Evolutionary conservation across 2,888 invertebrate genomes (phyloP).

Genomic region (Yponomeuta cagnagella): DNA sequence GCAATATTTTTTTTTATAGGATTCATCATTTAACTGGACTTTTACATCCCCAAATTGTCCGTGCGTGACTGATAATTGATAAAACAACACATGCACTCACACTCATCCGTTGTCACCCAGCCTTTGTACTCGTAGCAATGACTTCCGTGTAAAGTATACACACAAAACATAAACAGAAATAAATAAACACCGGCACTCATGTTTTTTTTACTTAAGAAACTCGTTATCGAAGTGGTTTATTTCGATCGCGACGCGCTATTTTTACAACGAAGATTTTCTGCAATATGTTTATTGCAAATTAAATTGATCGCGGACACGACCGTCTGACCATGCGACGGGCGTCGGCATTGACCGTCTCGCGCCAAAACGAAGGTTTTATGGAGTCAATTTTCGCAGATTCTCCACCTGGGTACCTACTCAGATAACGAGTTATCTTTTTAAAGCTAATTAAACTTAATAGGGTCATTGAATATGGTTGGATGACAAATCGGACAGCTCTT

Average conservation of each 20-base stretch:
- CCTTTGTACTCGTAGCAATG: constrained; percentile 17
- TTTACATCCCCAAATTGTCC: too few relatives aligned
- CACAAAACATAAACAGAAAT: constrained; percentile 17
- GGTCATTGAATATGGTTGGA: too few relatives aligned
- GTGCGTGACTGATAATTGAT: too few relatives aligned
- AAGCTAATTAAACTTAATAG: too few relatives aligned
- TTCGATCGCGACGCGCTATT: neutral
- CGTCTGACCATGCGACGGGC: neutral
- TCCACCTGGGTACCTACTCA: neutral
- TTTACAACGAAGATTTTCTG: too few relatives aligned
- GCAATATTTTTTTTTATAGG: too few relatives aligned
- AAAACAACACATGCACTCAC: constrained; percentile 35
- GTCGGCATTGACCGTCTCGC: neutral
- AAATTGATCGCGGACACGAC: neutral
- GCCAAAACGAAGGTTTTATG: neutral
- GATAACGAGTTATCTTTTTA: neutral
- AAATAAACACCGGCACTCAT: constrained; percentile 15
- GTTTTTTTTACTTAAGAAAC: neutral
- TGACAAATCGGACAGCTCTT: too few relatives aligned
- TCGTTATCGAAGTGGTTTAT: neutral
- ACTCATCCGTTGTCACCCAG: constrained; percentile 54
- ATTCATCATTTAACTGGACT: too few relatives aligned
- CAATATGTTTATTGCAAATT: neutral
- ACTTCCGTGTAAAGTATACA: constrained; percentile 12
- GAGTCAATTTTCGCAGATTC: neutral